phyloP scores from a whole-genome alignment of 2,113 vertebrate genomes.

The Vidua chalybeata region DNA sequence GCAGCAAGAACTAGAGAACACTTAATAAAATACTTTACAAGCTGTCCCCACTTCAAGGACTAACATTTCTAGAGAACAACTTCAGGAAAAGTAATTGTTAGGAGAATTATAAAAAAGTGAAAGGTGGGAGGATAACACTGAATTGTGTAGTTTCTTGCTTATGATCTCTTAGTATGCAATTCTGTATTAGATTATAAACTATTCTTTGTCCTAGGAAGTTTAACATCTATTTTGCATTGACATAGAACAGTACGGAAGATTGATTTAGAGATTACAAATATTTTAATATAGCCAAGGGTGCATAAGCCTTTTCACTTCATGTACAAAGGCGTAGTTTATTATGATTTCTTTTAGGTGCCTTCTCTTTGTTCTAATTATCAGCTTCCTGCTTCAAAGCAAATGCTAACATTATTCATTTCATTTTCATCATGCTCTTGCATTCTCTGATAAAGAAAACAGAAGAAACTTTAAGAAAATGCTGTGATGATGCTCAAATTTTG shows the following conservation, averaged over 20 bases:
- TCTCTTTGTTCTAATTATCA: neutral
- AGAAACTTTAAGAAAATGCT: neutral
- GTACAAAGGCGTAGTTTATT: neutral
- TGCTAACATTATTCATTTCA: neutral
- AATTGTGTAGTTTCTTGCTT: neutral
- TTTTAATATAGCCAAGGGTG: neutral
- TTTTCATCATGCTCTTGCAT: neutral
- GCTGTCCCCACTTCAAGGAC: neutral
- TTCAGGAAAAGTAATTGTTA: neutral
- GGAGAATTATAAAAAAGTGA: neutral
- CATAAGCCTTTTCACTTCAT: neutral
- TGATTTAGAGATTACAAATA: neutral
- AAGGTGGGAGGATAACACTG: neutral
- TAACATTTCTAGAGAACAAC: neutral
- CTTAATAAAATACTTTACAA: slow-evolving; percentile 1
- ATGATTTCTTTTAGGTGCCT: neutral
- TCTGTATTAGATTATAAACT: neutral
- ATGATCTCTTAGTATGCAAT: neutral
- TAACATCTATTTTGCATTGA: neutral
- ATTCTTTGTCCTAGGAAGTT: neutral
- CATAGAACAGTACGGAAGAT: neutral
- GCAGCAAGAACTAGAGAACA: neutral
- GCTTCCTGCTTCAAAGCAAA: neutral
- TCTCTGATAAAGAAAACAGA: neutral
- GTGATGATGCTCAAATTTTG: neutral